phyloP scores from a whole-genome alignment of 2,797 vertebrate species.

The Characodon lateralis region DNA sequence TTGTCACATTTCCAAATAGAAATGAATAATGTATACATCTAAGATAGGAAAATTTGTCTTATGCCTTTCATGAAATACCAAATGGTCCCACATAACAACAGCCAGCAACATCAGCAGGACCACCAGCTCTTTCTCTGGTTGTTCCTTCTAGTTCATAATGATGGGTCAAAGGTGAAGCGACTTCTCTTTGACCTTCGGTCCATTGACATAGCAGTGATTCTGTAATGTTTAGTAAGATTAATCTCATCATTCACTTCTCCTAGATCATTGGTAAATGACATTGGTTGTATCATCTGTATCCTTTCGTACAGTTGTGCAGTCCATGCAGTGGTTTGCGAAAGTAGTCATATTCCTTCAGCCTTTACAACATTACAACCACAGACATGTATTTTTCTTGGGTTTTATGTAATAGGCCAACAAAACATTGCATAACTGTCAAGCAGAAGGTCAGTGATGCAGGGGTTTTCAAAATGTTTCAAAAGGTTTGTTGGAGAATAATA shows the following conservation, averaged over 20 bases:
- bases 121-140: slow-evolving; percentile 70
- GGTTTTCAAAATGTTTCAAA: background rate
- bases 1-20: slow-evolving; percentile 33
- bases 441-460: background rate
- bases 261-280: slow-evolving; percentile 68
- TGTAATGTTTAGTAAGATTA: slow-evolving; percentile 83
- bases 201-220: slow-evolving; percentile 73
- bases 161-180: slow-evolving; percentile 84
- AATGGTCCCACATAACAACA: slow-evolving; percentile 35
- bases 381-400: background rate
- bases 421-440: background rate
- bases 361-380: background rate
- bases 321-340: background rate
- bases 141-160: slow-evolving; percentile 75
- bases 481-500: background rate
- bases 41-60: slow-evolving; percentile 41
- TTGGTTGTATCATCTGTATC: background rate
- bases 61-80: slow-evolving; percentile 47
- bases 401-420: background rate
- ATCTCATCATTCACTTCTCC: slow-evolving; percentile 81
- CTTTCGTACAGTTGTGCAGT: background rate
- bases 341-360: background rate
- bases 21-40: slow-evolving; percentile 44
- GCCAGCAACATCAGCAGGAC: slow-evolving; percentile 51
- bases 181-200: slow-evolving; percentile 83